Base-by-base conservation (phyloP, 2,888 invertebrate species). In the Actias luna region DNA sequence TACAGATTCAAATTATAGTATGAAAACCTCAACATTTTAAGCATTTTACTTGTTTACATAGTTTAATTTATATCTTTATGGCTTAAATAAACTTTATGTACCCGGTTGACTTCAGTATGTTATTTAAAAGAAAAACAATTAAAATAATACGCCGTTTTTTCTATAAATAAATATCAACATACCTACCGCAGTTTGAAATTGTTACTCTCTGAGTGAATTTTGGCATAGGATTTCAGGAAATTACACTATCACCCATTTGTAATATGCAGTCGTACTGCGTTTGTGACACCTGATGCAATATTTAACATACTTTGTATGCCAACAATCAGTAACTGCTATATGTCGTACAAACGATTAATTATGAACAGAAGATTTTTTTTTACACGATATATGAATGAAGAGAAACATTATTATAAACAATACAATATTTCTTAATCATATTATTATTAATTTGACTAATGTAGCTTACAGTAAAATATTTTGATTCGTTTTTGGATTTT, bases 171-270 rank as follows among this genome's bases (percentile, higher is more conserved):
- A 52, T 27, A 27, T 27, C 14, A 3, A 25, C 22, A 0, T 39
- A 27, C 25, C 27, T 27, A 27, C 27, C 52, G 12, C 1, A 52
- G 10, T 5, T 14, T 7, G 27, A 25, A 52, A 29, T 52, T 52
- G 14, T 52, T 29, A 16, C 5, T 52, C 52, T 16, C 29, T 16
- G 27, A 29, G 16, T 27, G 3, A 42, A 42, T 27, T 29, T 52
- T 52, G 52, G 52, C 52, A 52, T 29, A 25, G 29, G 16, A 27
- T 52, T 52, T 52, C 50, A 52, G 52, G 52, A 52, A 52, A 52
- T 52, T 7, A 52, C 5, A 27, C 0, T 52, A 7, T 29, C 29
- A 27, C 4, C 25, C 4, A 52, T 52, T 16, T 52, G n/a, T 27
- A 52, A 1, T 14, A 8, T 8, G 14, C 39, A 27, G 29, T 27